phyloP scores from a whole-genome alignment of 2,888 invertebrate genomes.

The Smittia sp. region DNA sequence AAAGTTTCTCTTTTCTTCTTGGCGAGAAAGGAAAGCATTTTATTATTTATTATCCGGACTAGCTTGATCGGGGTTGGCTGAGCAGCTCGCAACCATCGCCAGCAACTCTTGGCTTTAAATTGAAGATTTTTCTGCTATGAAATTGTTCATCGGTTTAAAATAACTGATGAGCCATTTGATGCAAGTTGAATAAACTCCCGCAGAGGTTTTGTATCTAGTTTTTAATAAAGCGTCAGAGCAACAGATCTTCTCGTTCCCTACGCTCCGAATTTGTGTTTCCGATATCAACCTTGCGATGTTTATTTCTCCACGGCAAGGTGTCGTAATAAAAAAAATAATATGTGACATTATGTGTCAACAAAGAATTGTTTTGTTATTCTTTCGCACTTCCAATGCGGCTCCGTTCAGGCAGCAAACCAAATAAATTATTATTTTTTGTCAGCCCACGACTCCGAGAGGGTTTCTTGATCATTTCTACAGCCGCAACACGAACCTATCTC shows the following conservation, averaged over 20 bases:
- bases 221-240: no score
- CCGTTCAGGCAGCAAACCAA: not conserved
- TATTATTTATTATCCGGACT: not conserved
- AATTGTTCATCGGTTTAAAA: no score
- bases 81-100: no score
- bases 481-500: not conserved
- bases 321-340: slow-evolving; percentile 3
- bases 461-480: not conserved
- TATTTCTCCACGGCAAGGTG: not conserved
- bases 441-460: not conserved
- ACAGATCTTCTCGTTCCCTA: no score
- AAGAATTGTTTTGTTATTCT: slow-evolving; percentile 3
- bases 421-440: not conserved
- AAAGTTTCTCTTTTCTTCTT: slow-evolving; percentile 4
- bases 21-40: not conserved
- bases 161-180: no score
- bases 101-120: no score
- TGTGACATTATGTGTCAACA: slow-evolving; percentile 11
- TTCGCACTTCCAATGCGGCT: not conserved
- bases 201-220: no score
- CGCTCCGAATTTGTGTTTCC: not conserved
- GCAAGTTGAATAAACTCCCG: no score
- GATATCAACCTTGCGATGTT: not conserved
- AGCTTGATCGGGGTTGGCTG: not conserved
- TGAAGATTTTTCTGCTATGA: no score